Evolutionary conservation across 1,140 invertebrate genomes (phyloP), one percentile per base, ranked within the genome.

Genomic region (Paraescarpia echinospica): DNA sequence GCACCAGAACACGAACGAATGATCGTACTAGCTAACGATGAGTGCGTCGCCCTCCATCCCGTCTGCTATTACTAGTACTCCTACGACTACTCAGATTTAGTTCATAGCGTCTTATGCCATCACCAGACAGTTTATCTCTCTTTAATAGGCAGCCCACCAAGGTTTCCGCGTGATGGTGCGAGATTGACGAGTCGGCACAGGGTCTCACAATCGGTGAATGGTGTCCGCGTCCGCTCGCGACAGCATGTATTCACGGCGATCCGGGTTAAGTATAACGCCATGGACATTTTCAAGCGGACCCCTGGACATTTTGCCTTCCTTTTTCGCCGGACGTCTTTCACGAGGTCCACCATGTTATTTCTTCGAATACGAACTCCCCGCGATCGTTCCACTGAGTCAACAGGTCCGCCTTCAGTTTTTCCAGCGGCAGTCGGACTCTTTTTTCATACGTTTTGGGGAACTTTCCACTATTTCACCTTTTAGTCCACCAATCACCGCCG

Each of bases 291-390:
- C 91, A 34, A 9, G 31, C 91, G 9, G 35, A 4, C 91, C 33
- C 4, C n/a, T 22, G 35, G 91, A 4, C 2, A 34, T 4, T 9
- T 33, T 41, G 33, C 35, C 41, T 92, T 92, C 35, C 91, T 35
- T 33, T 51, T 5, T 27, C 91, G 0, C 34, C 5, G 91, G 6
- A 59, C 33, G 2, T 92, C 91, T 14, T 92, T 35, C 33, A 92
- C 51, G 12, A 92, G 48, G 34, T 92, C 91, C 33, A 51, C 51
- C 33, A 92, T 27, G 91, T 92, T 90, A 31, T 12, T 34, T 22
- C 90, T 31, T 90, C 35, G 34, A 22, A n/a, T 34, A 90, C 18
- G 35, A 90, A 34, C 0, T 90, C 90, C 34, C 90, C 90, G 14
- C 35, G 33, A 18, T 90, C 18, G n/a, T 90, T 90, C 90, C 90